phyloP scores from a whole-genome alignment of 2,888 invertebrate genomes.

The Lasioglossum lativentre region DNA sequence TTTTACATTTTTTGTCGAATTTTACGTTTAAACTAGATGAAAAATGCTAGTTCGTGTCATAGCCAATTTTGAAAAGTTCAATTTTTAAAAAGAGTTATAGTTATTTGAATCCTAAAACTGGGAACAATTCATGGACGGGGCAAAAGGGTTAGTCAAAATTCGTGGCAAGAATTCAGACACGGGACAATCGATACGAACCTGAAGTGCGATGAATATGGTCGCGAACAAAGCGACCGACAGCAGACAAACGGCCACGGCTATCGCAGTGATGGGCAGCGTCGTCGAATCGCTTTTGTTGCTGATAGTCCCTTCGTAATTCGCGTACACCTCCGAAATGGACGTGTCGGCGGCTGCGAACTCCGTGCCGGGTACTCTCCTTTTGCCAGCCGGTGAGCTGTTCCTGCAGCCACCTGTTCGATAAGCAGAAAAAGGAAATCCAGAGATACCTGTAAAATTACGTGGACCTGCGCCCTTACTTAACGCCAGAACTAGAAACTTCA shows the following conservation, averaged over 20 bases:
- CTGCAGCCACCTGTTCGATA: conserved; percentile 88
- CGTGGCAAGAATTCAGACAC: not conserved
- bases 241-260: conserved; percentile 89
- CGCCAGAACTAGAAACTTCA: too few relatives aligned
- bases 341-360: conserved; percentile 79
- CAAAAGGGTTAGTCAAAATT: not conserved
- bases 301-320: conserved; percentile 66
- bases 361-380: conserved; percentile 89
- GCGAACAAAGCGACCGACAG: conserved; percentile 90
- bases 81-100: not conserved
- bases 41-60: not conserved
- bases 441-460: not conserved
- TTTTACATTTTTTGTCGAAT: too few relatives aligned
- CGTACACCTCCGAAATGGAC: conserved; percentile 67
- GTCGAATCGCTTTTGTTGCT: conserved; percentile 73
- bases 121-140: not conserved
- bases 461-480: not conserved
- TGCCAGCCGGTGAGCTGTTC: conserved; percentile 90
- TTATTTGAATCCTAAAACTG: not conserved
- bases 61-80: not conserved
- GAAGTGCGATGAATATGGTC: conserved; percentile 89
- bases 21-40: too few relatives aligned
- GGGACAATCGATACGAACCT: conserved; percentile 86
- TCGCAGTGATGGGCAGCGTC: conserved; percentile 86
- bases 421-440: not conserved